Evolutionary conservation across 2,113 vertebrate genomes (phyloP).

Genomic region (Epinephelus lanceolatus): DNA sequence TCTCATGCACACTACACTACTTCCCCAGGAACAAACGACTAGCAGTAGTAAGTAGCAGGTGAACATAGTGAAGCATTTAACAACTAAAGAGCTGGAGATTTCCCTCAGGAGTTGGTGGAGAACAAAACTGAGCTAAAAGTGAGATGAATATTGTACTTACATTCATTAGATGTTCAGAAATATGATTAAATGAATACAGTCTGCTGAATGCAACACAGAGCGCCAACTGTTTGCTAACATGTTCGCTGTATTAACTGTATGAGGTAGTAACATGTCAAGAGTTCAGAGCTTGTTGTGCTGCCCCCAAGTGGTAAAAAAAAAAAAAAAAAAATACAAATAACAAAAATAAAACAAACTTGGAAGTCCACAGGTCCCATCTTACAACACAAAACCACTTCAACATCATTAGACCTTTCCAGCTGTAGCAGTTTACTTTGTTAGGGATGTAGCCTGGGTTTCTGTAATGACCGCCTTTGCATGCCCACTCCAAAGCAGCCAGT

Average conservation of each 20-base stretch:
- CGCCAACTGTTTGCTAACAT: neutral
- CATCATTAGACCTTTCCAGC: neutral
- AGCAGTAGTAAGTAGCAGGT: neutral
- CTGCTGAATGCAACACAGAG: neutral
- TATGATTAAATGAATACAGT: neutral
- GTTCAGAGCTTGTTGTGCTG: neutral
- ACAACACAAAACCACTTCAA: neutral
- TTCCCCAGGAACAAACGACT: too few species aligned
- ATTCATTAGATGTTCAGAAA: neutral
- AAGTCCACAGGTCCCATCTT: neutral
- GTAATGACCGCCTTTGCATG: conserved; percentile 32
- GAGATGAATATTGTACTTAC: neutral
- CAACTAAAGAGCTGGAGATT: neutral
- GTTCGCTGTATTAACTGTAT: neutral
- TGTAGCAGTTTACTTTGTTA: neutral
- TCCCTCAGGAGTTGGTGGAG: neutral
- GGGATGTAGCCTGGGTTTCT: conserved; percentile 10
- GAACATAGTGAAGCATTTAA: neutral
- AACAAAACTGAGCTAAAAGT: neutral
- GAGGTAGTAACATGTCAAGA: neutral
- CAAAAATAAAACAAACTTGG: neutral
- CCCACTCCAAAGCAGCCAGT: conserved; percentile 22
- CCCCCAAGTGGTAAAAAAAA: neutral
- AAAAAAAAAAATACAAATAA: neutral
- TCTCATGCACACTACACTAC: too few species aligned